These are phyloP conservation scores for Lophotis ruficrista DNA, from an alignment of 2,113 vertebrate genomes.

Conservation along the genomic window DNA sequence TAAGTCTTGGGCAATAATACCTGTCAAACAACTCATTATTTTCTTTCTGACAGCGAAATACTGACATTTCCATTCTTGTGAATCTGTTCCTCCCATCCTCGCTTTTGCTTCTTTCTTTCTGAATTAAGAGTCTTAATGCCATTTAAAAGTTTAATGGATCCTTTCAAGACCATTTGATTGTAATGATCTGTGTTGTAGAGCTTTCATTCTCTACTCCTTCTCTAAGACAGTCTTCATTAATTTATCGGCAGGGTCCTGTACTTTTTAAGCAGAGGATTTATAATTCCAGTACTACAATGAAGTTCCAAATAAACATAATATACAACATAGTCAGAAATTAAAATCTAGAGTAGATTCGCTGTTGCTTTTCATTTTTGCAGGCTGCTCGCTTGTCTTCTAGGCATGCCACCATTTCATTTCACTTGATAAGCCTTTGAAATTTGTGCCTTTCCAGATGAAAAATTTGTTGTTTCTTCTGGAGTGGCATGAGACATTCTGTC, in stretches of 20 bases:
- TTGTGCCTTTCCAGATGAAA: neutral
- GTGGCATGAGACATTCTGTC: neutral
- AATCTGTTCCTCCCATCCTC: neutral
- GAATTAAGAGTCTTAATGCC: neutral
- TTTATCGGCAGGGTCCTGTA: neutral
- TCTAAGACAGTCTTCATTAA: neutral
- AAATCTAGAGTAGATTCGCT: neutral
- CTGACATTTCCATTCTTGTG: neutral
- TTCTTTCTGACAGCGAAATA: neutral
- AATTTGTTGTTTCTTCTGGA: neutral
- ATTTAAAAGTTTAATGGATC: neutral
- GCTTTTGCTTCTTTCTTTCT: neutral
- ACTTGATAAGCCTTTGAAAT: neutral
- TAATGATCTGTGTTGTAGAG: neutral
- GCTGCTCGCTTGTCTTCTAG: neutral
- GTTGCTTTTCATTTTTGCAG: neutral
- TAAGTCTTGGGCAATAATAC: neutral
- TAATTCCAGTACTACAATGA: neutral
- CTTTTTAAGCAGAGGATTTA: neutral
- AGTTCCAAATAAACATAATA: neutral
- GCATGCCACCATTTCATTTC: neutral
- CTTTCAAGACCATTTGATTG: neutral
- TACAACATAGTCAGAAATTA: neutral
- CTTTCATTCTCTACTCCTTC: neutral
- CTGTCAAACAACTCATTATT: neutral